These are phyloP conservation scores for Brachyistius frenatus DNA, from an alignment of 2,113 vertebrate species.

Conservation along the genomic window DNA sequence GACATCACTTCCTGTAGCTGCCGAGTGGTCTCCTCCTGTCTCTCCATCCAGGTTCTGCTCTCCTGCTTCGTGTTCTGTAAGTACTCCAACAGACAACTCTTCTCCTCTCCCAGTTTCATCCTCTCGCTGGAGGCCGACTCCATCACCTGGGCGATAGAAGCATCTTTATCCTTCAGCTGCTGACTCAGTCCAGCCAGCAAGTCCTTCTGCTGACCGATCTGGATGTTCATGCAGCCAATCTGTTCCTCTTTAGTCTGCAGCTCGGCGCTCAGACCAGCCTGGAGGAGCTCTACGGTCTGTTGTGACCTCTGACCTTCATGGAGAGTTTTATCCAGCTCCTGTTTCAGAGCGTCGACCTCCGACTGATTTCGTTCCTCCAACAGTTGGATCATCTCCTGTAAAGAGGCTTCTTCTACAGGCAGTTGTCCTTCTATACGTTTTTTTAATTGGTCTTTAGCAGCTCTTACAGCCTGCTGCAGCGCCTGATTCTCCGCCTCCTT, in stretches of 20 bases:
- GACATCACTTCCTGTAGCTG: slow-evolving; percentile 70
- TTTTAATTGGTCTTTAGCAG: slow-evolving; percentile 80
- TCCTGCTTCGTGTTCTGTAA: slow-evolving; percentile 76
- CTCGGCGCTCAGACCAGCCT: slow-evolving; percentile 63
- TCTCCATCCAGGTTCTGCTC: slow-evolving; percentile 55
- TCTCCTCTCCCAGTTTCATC: slow-evolving; percentile 83
- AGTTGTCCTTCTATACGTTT: slow-evolving; percentile 45
- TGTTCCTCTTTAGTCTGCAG: slow-evolving; percentile 79
- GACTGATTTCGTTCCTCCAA: slow-evolving; percentile 64
- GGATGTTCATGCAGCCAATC: slow-evolving; percentile 78
- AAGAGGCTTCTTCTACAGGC: slow-evolving; percentile 50
- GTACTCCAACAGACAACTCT: slow-evolving; percentile 66
- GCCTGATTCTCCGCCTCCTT: slow-evolving; percentile 79
- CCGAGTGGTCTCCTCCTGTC: slow-evolving; percentile 61
- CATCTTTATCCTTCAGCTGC: slow-evolving; percentile 87
- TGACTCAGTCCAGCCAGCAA: slow-evolving; percentile 85
- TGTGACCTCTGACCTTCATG: slow-evolving; percentile 77
- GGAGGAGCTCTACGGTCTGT: slow-evolving; percentile 67
- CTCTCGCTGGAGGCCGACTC: slow-evolving; percentile 87
- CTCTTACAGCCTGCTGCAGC: slow-evolving; percentile 77
- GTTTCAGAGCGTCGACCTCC: slow-evolving; percentile 70
- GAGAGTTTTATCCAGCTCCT: slow-evolving; percentile 67
- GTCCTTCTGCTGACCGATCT: slow-evolving; percentile 88
- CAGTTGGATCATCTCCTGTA: slow-evolving; percentile 63
- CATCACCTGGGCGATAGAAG: slow-evolving; percentile 84